A percentile compares a stretch with the other conserved stretches of the same genome.
These are phyloP conservation scores for Hydrozoanthus tunicans DNA, from an alignment of 64 coral and sea anemone species.

Conservation along the genomic window DNA sequence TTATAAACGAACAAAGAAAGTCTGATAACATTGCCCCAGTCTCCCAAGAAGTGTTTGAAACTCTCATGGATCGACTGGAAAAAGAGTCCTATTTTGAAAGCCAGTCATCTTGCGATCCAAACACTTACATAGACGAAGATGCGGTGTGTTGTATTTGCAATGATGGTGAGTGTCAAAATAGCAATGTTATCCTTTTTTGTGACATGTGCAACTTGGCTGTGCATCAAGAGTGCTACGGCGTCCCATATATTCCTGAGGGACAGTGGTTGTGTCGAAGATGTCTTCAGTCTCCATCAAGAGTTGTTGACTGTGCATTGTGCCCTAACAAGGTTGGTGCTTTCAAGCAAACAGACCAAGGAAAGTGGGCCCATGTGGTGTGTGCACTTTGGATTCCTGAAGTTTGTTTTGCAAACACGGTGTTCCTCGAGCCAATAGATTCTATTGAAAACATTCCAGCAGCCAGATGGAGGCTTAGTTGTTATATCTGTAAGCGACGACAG, in stretches of 20 bases:
- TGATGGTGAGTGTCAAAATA: constrained; percentile 98
- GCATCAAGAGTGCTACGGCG: constrained; percentile 99
- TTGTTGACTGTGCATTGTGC: constrained; percentile 94
- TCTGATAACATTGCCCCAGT: constrained; percentile 90
- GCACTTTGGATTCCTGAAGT: constrained; percentile 99
- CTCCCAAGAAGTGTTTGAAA: constrained; percentile 99
- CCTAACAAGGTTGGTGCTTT: constrained; percentile 99
- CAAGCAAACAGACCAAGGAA: constrained; percentile 94
- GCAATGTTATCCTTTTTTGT: constrained; percentile 98
- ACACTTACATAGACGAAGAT: constrained; percentile 99
- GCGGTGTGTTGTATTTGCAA: constrained; percentile 99
- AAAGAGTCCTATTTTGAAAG: constrained; percentile 99
- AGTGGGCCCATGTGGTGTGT: constrained; percentile 98
- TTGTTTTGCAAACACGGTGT: constrained; percentile 99
- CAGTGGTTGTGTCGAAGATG: constrained; percentile 98
- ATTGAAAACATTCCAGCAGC: constrained; percentile 97
- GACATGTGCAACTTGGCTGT: constrained; percentile 99
- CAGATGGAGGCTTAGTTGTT: constrained; percentile 92
- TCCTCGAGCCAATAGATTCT: constrained; percentile 99
- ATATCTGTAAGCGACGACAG: constrained; percentile 92
- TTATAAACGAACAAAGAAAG: constrained; percentile 93
- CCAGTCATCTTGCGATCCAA: constrained; percentile 95
- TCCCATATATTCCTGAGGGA: constrained; percentile 98
- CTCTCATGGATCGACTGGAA: constrained; percentile 95
- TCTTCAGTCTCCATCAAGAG: constrained; percentile 95